phyloP scores from a whole-genome alignment of 2,797 vertebrate genomes.

The Mycteria americana region DNA sequence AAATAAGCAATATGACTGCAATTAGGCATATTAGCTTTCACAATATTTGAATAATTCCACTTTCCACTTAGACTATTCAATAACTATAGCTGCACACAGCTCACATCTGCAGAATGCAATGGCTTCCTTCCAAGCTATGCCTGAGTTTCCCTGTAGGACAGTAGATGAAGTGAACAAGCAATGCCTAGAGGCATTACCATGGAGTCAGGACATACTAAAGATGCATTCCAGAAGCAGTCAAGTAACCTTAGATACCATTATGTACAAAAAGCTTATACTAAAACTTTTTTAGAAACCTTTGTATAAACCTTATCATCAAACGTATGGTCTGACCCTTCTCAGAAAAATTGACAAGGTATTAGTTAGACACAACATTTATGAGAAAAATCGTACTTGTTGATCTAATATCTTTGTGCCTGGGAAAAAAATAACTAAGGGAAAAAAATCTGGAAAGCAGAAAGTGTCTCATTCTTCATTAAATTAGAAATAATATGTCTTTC shows the following conservation, averaged over 20 bases:
- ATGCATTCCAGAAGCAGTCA: neutral
- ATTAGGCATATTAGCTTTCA: neutral
- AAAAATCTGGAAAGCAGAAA: neutral
- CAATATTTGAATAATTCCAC: neutral
- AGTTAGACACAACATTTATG: neutral
- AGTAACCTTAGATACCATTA: neutral
- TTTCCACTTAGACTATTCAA: neutral
- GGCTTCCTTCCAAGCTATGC: neutral
- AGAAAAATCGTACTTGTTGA: neutral
- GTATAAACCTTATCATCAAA: neutral
- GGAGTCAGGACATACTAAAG: neutral
- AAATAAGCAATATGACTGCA: neutral
- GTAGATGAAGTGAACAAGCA: neutral
- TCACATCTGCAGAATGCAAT: neutral
- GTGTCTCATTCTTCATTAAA: neutral
- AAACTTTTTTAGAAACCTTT: neutral
- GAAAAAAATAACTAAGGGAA: neutral
- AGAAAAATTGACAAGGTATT: neutral
- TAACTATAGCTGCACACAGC: neutral
- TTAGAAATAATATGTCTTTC: neutral
- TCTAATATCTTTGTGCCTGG: neutral
- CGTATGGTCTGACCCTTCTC: neutral
- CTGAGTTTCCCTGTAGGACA: neutral
- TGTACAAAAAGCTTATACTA: neutral
- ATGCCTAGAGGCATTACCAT: neutral